Base-by-base conservation (phyloP, 2,797 vertebrate species). In the Eremophila alpestris region DNA sequence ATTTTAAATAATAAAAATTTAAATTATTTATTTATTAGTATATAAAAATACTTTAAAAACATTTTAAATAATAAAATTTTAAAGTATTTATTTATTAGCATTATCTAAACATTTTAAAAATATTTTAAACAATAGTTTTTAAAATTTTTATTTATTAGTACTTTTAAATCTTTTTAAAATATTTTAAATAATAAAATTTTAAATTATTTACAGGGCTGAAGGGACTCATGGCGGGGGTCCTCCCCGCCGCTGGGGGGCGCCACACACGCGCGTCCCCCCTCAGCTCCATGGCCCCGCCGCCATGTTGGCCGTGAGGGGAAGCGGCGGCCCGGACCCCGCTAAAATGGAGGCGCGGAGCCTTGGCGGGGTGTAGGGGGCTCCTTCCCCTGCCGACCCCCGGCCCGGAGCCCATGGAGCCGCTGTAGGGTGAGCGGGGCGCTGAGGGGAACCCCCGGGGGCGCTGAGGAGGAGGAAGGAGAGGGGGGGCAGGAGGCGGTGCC, bases 261-360 rank as follows among this genome's bases (percentile, higher is more conserved):
- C 63, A 7, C 6, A 3, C 0, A 73, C 20, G 14, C 83, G 2
- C 64, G 3, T 1, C 34, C 40, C 46, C 48, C 6, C 11, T 23
- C 34, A 30, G 0, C 74, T 70, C 64, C 1, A 3, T 21, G 58
- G 9, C 2, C 32, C 5, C 64, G 89, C 81, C 15, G 90, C 95
- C 93, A 95, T 95, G 89, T 95, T 94, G 93, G 29, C 75, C 38
- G 27, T 4, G 54, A 54, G 59, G 86, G 79, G 95, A 93, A 95
- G 83, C 51, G 76, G 75, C 36, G 84, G 86, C 36, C 74, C 20
- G 45, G 27, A 59, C 41, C 63, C 86, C 79, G 82, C 86, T 85
- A 94, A 96, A 82, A 94, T 94, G 95, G 95, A 59, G 93, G 93
- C 76, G 86, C 46, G 41, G 46, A 68, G 68, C 36, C 36, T n/a